Conservation (phyloP, 2,113 vertebrate species). For the Galbula dea region DNA sequence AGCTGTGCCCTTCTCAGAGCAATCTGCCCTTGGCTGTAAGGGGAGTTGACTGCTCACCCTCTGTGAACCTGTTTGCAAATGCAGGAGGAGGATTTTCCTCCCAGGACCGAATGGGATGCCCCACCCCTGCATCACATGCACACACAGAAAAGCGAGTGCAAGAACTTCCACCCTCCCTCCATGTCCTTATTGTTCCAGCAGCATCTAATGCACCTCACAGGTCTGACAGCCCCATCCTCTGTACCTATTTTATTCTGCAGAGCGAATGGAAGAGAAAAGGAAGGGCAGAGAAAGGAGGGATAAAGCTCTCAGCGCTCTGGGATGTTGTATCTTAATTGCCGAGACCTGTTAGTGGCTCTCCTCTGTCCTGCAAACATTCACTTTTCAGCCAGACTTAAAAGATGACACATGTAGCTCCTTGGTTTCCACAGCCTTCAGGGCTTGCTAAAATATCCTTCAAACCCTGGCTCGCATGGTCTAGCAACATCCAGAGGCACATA, state of each 20-base stretch:
- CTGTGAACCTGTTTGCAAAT: constrained; percentile 49
- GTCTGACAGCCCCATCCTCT: neutral
- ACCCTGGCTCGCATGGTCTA: neutral
- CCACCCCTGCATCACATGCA: neutral
- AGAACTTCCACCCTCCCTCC: neutral
- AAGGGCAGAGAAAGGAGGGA: neutral
- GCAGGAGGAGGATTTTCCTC: constrained; percentile 1
- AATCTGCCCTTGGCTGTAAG: neutral
- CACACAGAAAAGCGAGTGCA: neutral
- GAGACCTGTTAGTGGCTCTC: neutral
- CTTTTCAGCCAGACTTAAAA: neutral
- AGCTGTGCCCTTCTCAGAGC: neutral
- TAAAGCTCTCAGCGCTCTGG: neutral
- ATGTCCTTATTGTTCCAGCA: neutral
- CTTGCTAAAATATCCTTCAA: neutral
- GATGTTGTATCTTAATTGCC: neutral
- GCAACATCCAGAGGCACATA: neutral
- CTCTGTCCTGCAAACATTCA: neutral
- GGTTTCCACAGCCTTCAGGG: neutral
- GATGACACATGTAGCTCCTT: neutral
- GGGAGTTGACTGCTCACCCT: neutral
- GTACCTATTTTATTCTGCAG: neutral
- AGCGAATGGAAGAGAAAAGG: neutral
- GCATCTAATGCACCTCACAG: neutral
- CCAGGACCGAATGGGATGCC: neutral